Percentiles rank a stretch among this genome's conserved stretches.
These are phyloP conservation scores for Frankliniella intonsa DNA, from an alignment of 2,888 invertebrate genomes.

Conservation along the genomic window DNA sequence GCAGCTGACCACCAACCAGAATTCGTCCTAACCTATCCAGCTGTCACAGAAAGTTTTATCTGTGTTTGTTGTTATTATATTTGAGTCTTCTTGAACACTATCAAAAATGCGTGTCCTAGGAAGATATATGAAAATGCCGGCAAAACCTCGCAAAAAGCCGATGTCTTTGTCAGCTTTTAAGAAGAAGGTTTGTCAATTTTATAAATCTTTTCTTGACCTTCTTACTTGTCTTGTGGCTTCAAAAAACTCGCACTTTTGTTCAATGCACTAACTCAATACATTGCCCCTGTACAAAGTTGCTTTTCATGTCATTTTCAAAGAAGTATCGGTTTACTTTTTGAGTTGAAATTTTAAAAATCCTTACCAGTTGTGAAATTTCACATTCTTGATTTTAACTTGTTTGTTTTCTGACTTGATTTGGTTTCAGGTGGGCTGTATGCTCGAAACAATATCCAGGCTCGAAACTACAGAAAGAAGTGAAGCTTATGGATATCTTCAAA, in stretches of 20 bases:
- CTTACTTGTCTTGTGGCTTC: background rate
- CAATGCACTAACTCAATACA: background rate
- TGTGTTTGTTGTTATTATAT: background rate
- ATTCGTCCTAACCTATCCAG: background rate
- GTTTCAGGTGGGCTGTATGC: background rate
- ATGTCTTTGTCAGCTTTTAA: slow-evolving; percentile 4
- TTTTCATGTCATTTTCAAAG: background rate
- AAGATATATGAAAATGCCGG: background rate
- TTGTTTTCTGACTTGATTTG: background rate
- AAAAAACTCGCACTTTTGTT: background rate
- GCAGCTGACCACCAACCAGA: too few species aligned
- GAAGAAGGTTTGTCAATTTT: background rate
- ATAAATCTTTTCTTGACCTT: background rate
- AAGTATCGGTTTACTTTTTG: background rate
- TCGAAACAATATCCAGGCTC: background rate
- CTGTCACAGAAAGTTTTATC: background rate
- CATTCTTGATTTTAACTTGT: background rate
- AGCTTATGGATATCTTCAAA: slow-evolving; percentile 2
- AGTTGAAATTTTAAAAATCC: background rate
- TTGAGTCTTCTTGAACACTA: background rate
- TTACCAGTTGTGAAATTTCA: background rate
- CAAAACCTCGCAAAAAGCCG: slow-evolving; percentile 4
- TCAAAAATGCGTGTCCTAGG: background rate
- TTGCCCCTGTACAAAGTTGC: background rate
- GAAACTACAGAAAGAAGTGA: background rate